Conservation (phyloP, 2,113 vertebrate genomes). For the Echinops telfairi region DNA sequence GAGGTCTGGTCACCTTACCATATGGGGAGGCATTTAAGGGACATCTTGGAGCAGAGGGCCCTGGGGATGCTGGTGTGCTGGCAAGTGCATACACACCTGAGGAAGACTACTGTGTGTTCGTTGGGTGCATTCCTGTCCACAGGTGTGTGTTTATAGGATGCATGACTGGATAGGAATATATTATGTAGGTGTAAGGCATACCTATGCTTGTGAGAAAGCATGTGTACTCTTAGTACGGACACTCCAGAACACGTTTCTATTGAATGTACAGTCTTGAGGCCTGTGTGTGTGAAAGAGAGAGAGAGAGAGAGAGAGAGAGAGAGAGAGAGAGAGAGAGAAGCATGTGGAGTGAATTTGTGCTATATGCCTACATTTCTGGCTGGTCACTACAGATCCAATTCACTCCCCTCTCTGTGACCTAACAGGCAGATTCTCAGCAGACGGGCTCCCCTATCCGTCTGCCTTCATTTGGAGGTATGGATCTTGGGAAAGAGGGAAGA, state of each 20-base stretch:
- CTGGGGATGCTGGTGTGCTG: constrained; percentile 3
- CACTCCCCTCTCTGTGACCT: not conserved
- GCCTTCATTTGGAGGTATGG: not conserved
- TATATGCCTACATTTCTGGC: not conserved
- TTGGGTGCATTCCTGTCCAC: not conserved
- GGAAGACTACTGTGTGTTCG: not conserved
- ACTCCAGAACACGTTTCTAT: constrained; percentile 1
- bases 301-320: too few relatives aligned
- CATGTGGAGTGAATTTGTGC: not conserved
- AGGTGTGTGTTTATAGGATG: not conserved
- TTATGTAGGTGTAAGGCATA: not conserved
- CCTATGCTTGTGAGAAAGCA: not conserved
- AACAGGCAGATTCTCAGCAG: constrained; percentile 29
- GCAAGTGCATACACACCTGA: not conserved
- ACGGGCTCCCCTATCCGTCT: constrained; percentile 31
- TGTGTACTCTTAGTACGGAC: constrained; percentile 13
- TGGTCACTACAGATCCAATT: not conserved
- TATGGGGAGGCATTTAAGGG: not conserved
- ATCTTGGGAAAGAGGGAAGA: not conserved
- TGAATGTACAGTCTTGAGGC: not conserved
- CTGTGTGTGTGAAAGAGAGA: not conserved
- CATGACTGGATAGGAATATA: not conserved
- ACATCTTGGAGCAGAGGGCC: not conserved
- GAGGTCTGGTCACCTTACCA: too few relatives aligned
- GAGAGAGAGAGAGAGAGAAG: too few relatives aligned